Percentiles rank a stretch among this genome's conserved stretches.
phyloP scores from a whole-genome alignment of 2,113 vertebrate genomes.

The Pseudolaguvia tuberculata region DNA sequence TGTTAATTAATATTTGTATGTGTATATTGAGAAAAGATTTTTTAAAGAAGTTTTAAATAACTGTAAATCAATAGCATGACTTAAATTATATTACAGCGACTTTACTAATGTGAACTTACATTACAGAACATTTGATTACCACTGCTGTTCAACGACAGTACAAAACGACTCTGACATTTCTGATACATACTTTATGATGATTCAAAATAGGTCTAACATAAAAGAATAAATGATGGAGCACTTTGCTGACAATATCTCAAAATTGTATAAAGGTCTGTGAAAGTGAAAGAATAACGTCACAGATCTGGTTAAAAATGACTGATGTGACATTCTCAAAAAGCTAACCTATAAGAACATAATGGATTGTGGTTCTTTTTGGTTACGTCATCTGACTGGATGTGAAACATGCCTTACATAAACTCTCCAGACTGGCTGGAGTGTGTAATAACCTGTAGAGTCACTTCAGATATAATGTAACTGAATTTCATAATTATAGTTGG shows the following conservation, averaged over 20 bases:
- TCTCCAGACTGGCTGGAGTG: not conserved
- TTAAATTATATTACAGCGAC: not conserved
- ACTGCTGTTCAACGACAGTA: not conserved
- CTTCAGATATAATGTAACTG: not conserved
- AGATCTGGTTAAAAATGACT: not conserved
- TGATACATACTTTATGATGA: not conserved
- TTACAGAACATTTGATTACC: not conserved
- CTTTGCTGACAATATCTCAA: not conserved
- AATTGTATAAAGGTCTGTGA: not conserved
- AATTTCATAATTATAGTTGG: not conserved
- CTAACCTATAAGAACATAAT: conserved; percentile 9
- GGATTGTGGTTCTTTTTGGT: not conserved
- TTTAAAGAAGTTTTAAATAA: not conserved
- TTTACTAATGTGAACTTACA: not conserved
- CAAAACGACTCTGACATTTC: not conserved
- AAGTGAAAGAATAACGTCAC: not conserved
- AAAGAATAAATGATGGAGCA: not conserved
- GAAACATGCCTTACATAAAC: not conserved
- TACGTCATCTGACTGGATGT: not conserved
- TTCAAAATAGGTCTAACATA: not conserved
- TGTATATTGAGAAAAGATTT: too few species aligned
- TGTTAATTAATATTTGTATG: too few species aligned
- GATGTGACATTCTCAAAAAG: not conserved
- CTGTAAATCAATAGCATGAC: not conserved
- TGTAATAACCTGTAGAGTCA: not conserved